Evolutionary conservation across 2,113 vertebrate genomes (phyloP).

Genomic region (Cyanocitta stelleri): DNA sequence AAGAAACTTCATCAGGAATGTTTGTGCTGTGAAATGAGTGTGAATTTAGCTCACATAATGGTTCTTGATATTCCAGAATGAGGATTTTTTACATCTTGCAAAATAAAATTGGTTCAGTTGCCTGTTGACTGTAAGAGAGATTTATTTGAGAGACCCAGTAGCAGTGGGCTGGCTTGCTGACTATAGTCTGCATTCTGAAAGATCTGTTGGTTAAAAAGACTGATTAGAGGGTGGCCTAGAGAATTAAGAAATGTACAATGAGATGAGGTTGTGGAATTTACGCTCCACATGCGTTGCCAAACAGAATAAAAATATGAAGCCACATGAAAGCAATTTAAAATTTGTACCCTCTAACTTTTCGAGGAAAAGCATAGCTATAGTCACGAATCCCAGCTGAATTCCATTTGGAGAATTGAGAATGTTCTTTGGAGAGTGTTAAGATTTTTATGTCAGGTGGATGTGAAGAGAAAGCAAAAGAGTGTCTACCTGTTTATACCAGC

Average conservation of each 20-base stretch:
- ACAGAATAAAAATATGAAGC: background rate
- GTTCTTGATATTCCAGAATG: background rate
- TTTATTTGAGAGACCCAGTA: background rate
- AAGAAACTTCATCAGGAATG: background rate
- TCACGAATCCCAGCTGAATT: background rate
- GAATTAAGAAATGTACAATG: background rate
- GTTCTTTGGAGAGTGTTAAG: background rate
- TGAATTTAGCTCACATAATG: background rate
- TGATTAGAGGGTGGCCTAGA: background rate
- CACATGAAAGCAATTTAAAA: background rate
- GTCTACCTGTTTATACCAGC: background rate
- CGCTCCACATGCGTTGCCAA: rapidly evolving
- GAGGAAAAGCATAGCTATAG: background rate
- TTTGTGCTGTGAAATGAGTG: background rate
- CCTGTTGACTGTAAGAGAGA: background rate
- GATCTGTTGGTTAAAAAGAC: background rate
- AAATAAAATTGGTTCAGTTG: background rate
- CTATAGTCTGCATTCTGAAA: background rate
- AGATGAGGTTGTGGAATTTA: background rate
- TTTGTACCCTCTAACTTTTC: background rate
- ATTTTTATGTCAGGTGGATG: conserved; percentile 34
- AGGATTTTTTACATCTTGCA: background rate
- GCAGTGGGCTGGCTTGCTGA: background rate
- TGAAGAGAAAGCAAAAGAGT: conserved; percentile 14
- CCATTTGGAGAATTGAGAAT: background rate